Percentiles rank a stretch among this genome's conserved stretches.
phyloP scores from a whole-genome alignment of 2,113 vertebrate genomes.

The Toxotes chatareus region DNA sequence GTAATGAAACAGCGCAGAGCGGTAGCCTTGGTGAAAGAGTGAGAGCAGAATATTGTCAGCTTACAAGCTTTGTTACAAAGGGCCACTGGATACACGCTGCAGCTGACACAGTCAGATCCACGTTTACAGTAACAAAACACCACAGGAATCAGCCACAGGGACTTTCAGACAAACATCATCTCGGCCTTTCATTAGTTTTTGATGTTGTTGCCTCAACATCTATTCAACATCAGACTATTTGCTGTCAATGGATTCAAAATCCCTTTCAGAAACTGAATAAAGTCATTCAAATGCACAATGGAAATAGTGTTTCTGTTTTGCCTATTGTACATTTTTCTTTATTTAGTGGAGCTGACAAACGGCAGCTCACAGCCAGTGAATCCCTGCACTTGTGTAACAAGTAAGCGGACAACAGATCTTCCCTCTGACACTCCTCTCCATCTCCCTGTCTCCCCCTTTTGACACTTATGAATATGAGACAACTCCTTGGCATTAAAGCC shows the following conservation, averaged over 20 bases:
- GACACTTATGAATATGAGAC: constrained; percentile 61
- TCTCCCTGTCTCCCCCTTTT: constrained; percentile 19
- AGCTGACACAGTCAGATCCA: too few relatives aligned
- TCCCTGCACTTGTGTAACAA: constrained; percentile 17
- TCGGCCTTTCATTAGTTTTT: neutral
- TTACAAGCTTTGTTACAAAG: neutral
- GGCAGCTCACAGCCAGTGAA: neutral
- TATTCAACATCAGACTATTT: neutral
- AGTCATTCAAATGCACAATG: neutral
- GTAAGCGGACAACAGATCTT: constrained; percentile 28
- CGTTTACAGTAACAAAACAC: neutral
- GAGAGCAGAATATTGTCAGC: too few relatives aligned
- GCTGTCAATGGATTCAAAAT: neutral
- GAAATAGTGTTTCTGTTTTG: neutral
- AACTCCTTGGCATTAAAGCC: constrained; percentile 55
- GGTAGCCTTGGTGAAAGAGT: too few relatives aligned
- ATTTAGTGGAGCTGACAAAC: constrained; percentile 12
- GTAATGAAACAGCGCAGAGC: too few relatives aligned
- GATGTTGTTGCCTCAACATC: neutral
- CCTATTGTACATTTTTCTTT: neutral
- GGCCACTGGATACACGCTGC: neutral
- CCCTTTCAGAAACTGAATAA: neutral
- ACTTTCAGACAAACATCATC: neutral
- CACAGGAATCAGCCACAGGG: neutral
- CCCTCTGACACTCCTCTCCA: constrained; percentile 8